These are phyloP conservation scores for Alitta virens DNA, from an alignment of 2,888 invertebrate species.

Conservation along the genomic window DNA sequence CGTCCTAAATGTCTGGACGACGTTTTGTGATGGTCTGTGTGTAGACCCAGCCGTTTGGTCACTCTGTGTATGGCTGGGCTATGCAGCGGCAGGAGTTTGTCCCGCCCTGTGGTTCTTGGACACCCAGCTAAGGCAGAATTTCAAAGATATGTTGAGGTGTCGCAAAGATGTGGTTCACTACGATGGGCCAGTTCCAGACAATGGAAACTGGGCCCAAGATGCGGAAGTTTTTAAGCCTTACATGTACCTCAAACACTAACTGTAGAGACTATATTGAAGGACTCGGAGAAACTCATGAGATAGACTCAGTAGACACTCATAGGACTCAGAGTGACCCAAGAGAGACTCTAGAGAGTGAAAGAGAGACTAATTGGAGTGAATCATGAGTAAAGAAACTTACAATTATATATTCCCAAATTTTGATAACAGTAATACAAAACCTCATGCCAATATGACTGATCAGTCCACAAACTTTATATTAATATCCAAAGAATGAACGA, in stretches of 20 bases:
- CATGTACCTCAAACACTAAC: neutral
- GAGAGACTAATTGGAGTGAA: too few relatives aligned
- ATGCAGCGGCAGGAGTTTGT: conserved; percentile 12
- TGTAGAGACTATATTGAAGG: too few relatives aligned
- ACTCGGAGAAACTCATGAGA: too few relatives aligned
- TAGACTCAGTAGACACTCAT: too few relatives aligned
- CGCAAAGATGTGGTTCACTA: neutral
- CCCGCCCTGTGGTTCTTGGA: conserved; percentile 13
- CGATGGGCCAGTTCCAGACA: neutral
- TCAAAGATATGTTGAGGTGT: neutral
- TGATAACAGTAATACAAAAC: too few relatives aligned
- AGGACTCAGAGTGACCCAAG: too few relatives aligned
- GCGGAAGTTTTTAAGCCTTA: neutral
- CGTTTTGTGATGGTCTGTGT: conserved; percentile 21
- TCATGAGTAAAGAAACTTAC: too few relatives aligned
- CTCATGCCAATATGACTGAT: too few relatives aligned
- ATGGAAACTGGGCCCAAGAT: neutral
- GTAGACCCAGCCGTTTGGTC: conserved; percentile 19
- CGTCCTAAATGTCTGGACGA: conserved; percentile 19
- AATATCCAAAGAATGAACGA: too few relatives aligned
- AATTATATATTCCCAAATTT: too few relatives aligned
- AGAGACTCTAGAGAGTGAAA: too few relatives aligned
- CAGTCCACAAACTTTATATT: too few relatives aligned
- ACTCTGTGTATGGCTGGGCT: conserved; percentile 18
- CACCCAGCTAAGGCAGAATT: conserved; percentile 4